phyloP scores from a whole-genome alignment of 2,888 invertebrate species.

The Euplexia lucipara region DNA sequence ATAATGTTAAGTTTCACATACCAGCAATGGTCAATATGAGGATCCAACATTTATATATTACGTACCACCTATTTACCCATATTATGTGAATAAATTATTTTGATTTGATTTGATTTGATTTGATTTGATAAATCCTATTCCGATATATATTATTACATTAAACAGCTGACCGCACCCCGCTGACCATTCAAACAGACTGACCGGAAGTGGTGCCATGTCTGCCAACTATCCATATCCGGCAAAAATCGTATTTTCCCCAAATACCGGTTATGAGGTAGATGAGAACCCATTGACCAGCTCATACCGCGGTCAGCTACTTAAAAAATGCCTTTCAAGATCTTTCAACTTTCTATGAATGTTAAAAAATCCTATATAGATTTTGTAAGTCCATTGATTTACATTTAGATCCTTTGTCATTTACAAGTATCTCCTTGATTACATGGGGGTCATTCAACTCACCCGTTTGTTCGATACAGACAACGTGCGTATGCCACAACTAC shows the following conservation, averaged over 20 bases:
- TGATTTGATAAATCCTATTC: too few relatives aligned
- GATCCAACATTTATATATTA: too few relatives aligned
- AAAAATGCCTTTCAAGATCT: neutral
- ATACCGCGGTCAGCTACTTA: neutral
- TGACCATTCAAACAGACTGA: slow-evolving; percentile 27
- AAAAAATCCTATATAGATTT: slow-evolving; percentile 30
- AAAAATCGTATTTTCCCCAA: slow-evolving; percentile 40
- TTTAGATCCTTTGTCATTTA: neutral
- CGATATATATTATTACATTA: slow-evolving; percentile 7
- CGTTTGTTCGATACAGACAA: slow-evolving; percentile 20
- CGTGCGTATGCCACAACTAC: slow-evolving; percentile 42
- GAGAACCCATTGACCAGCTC: slow-evolving; percentile 16
- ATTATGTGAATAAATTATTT: too few relatives aligned
- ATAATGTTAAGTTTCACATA: too few relatives aligned
- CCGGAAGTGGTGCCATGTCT: slow-evolving; percentile 42
- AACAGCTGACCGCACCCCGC: neutral
- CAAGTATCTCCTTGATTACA: slow-evolving; percentile 10
- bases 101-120: too few relatives aligned
- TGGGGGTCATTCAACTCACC: slow-evolving; percentile 41
- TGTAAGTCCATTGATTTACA: neutral
- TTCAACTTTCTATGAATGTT: neutral
- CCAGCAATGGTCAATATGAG: too few relatives aligned
- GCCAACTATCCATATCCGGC: slow-evolving; percentile 39
- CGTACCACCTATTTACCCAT: too few relatives aligned
- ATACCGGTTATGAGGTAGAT: slow-evolving; percentile 40